A percentile compares a stretch with the other conserved stretches of the same genome.
phyloP scores from a whole-genome alignment of 2,113 vertebrate species.

The Poecilia latipinna region DNA sequence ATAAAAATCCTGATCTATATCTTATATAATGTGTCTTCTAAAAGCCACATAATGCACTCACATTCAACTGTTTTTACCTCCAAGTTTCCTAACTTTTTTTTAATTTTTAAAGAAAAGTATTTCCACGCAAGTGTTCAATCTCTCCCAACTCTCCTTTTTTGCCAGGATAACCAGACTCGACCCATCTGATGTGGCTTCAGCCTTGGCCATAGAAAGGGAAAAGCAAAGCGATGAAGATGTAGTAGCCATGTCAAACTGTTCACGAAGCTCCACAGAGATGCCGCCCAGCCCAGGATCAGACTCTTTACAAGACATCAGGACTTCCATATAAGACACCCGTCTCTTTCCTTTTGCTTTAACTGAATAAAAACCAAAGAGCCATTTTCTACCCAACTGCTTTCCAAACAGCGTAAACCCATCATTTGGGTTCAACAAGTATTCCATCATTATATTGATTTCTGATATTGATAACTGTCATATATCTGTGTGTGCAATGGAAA shows the following conservation, averaged over 20 bases:
- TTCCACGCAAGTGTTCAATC: not conserved
- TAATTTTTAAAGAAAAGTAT: not conserved
- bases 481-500: constrained; percentile 13
- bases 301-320: constrained; percentile 63
- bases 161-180: constrained; percentile 54
- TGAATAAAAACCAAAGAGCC: constrained; percentile 25
- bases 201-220: constrained; percentile 46
- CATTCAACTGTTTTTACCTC: not conserved
- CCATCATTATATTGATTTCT: constrained; percentile 31
- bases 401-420: not conserved
- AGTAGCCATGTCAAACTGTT: constrained; percentile 58
- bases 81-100: not conserved
- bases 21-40: constrained; percentile 10
- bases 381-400: constrained; percentile 3
- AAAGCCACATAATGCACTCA: not conserved
- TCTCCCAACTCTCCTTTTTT: constrained; percentile 38
- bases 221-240: constrained; percentile 40
- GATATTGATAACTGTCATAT: constrained; percentile 19
- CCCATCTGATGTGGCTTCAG: constrained; percentile 48
- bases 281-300: constrained; percentile 36
- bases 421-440: not conserved
- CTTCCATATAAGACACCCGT: constrained; percentile 48
- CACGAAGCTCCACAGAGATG: constrained; percentile 38
- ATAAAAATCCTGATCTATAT: not conserved
- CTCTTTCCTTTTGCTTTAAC: constrained; percentile 9